Base-by-base conservation (phyloP, 2,797 vertebrate genomes). In the Crocodylus rhombifer region DNA sequence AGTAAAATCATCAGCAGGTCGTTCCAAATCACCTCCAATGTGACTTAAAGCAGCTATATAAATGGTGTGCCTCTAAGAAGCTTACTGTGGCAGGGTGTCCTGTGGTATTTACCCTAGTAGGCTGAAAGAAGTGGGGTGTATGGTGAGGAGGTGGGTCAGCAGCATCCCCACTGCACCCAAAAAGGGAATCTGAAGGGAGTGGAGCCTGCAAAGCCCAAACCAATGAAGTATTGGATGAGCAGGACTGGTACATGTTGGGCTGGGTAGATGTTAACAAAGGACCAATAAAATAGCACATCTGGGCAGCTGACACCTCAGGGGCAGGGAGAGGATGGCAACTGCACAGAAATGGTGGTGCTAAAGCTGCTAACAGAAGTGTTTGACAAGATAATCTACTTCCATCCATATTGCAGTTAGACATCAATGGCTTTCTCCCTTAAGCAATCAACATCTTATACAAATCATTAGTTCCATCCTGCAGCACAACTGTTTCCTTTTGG, bases 61-160 rank as follows among this genome's bases (percentile, higher is more conserved):
- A 30, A 30, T 30, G 30, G 30, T 30, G 30, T 30, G 30, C 30
- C 30, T 30, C 30, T 3, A 51, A 42, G 69, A 10, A 73, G 69
- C 36, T 23, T 36, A 14, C 28, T 36, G 6, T 21, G 13, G 60
- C 28, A 30, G 15, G 33, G 21, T 2, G 1, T 18, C 25, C 1
- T 0, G 57, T 13, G 26, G 71, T 25, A 21, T 42, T 14, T 42
- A 14, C 1, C 1, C 36, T 4, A 1, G 0, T 1, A 2, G 0
- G 14, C 36, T 14, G 13, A 11, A 0, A 1, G 33, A 28, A 20
- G 14, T 3, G 1, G 33, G 7, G 23, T 2, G 0, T 0, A 14
- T 15, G 18, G 15, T 0, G 0, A 17, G 62, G 33, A 17, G 1
- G 0, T 23, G 8, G 25, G 10, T 2, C 42, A 75, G 51, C 51